These are phyloP conservation scores for Dione vanillae DNA, from an alignment of 2,888 invertebrate genomes.

Conservation along the genomic window DNA sequence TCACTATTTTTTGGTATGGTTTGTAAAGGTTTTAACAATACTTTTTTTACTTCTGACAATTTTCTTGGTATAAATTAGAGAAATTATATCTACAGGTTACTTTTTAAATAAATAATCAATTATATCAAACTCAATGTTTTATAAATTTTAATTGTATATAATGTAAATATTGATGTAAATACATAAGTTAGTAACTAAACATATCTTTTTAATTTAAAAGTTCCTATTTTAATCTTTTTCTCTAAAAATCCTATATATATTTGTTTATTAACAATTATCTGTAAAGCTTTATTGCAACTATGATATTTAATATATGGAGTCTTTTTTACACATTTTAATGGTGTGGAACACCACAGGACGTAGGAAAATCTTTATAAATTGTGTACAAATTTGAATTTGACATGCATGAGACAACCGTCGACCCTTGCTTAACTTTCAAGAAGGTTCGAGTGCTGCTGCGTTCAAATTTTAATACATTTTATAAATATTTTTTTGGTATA, in stretches of 20 bases:
- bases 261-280: neutral
- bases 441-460: too few species aligned
- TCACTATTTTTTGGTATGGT: neutral
- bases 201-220: slow-evolving; percentile 40
- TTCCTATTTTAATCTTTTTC: slow-evolving; percentile 27
- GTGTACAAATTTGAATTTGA: too few species aligned
- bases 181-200: slow-evolving; percentile 25
- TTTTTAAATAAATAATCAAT: neutral
- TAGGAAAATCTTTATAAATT: too few species aligned
- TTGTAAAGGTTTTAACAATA: neutral
- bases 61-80: neutral
- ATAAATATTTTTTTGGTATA: neutral
- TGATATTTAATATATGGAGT: neutral
- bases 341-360: too few species aligned
- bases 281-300: neutral
- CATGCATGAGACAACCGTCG: too few species aligned
- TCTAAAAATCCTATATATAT: neutral
- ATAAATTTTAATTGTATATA: slow-evolving; percentile 27
- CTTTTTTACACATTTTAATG: too few species aligned
- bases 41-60: slow-evolving; percentile 4
- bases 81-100: neutral
- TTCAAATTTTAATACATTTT: too few species aligned
- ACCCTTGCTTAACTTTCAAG: too few species aligned
- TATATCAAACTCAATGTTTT: neutral
- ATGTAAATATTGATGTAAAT: slow-evolving; percentile 40